Evolutionary conservation across 2,797 vertebrate genomes (phyloP).

Genomic region (Ispidina lecontei): DNA sequence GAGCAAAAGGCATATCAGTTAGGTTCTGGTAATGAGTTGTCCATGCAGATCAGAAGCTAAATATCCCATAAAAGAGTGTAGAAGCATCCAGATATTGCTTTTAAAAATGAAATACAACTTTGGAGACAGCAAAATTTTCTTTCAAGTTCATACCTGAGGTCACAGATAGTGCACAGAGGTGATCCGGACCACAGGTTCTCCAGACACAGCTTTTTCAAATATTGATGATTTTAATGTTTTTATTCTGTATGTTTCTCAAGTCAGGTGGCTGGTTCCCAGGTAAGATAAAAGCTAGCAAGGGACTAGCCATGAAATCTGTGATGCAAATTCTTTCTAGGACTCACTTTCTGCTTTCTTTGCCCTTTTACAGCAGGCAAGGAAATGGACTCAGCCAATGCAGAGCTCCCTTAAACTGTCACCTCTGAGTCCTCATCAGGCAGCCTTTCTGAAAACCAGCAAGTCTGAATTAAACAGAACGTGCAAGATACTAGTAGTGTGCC

Average conservation of each 20-base stretch:
- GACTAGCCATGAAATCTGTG: neutral
- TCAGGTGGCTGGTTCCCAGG: neutral
- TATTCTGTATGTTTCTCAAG: neutral
- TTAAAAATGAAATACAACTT: neutral
- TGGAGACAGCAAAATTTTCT: neutral
- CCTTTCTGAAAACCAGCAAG: neutral
- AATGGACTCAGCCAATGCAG: neutral
- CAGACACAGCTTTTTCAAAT: neutral
- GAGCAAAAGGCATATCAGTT: neutral
- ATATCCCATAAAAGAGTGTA: neutral
- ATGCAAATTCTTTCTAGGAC: neutral
- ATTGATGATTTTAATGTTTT: neutral
- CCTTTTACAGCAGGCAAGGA: neutral
- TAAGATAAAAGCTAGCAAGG: neutral
- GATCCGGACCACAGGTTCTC: neutral
- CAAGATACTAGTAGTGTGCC: neutral
- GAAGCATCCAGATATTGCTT: neutral
- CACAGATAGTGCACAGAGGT: neutral
- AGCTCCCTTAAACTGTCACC: neutral
- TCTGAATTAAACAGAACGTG: neutral
- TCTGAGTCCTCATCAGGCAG: neutral
- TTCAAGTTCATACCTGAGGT: neutral
- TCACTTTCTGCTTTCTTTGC: neutral
- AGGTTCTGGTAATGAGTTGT: neutral
- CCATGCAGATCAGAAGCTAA: conserved; percentile 1